A percentile compares a stretch with the other conserved stretches of the same genome.
These are phyloP conservation scores for Zapus hudsonius DNA, from an alignment of 2,113 vertebrate species.

Conservation along the genomic window DNA sequence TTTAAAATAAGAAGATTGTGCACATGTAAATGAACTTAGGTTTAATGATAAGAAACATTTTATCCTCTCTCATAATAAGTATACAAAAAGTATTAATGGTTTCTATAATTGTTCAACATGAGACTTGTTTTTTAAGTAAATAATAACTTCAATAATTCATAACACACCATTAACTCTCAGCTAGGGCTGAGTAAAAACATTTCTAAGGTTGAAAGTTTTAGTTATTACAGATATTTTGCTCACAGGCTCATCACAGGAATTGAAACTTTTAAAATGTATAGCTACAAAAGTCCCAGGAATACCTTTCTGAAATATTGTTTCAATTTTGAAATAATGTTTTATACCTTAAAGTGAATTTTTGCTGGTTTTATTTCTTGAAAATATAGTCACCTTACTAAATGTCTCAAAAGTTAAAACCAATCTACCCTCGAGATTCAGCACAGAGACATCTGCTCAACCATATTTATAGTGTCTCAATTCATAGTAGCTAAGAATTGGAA, in stretches of 20 bases:
- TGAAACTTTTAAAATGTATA: neutral
- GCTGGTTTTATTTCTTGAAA: neutral
- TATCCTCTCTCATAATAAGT: constrained; percentile 1
- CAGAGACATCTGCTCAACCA: too few species aligned
- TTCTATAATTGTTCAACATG: constrained; percentile 34
- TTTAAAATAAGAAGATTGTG: neutral
- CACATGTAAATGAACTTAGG: constrained; percentile 22
- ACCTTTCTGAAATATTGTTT: constrained; percentile 18
- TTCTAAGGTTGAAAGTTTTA: neutral
- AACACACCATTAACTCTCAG: constrained; percentile 53
- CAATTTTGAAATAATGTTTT: neutral
- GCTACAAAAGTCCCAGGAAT: neutral
- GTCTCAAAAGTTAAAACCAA: neutral
- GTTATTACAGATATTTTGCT: constrained; percentile 19
- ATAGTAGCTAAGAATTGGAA: too few species aligned
- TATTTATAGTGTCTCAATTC: too few species aligned
- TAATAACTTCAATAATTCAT: constrained; percentile 54
- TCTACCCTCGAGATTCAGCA: too few species aligned
- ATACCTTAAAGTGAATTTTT: neutral
- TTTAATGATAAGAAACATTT: constrained; percentile 51
- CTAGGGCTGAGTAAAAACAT: neutral
- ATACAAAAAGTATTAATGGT: neutral
- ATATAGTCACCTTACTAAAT: neutral
- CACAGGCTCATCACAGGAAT: neutral
- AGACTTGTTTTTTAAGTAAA: constrained; percentile 57